phyloP scores from a whole-genome alignment of 1,140 invertebrate genomes.

The Procambarus virginalis region DNA sequence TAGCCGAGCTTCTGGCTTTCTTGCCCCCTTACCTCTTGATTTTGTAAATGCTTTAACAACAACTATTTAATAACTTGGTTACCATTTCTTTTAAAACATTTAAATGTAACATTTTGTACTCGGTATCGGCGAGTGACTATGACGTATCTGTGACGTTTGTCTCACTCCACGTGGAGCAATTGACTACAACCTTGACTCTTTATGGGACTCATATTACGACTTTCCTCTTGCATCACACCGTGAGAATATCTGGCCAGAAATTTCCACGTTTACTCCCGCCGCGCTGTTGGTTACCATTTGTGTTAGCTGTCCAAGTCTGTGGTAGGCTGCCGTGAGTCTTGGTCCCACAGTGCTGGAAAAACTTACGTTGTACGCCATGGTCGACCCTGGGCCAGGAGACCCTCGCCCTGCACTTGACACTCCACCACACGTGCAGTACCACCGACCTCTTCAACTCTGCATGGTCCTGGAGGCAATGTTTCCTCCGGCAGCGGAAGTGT shows the following conservation, averaged over 20 bases:
- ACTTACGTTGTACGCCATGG: neutral
- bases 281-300: neutral
- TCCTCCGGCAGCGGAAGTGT: conserved; percentile 14
- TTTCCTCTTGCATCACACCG: conserved; percentile 46
- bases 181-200: conserved; percentile 21
- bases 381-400: neutral
- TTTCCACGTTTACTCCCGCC: conserved; percentile 15
- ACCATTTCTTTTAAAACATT: neutral
- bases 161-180: neutral
- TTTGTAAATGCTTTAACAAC: neutral
- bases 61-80: no score
- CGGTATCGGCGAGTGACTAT: neutral
- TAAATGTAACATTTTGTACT: no score
- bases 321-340: neutral
- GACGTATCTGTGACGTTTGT: neutral
- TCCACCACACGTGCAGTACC: neutral
- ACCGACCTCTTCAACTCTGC: neutral
- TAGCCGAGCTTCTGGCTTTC: conserved; percentile 44
- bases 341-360: neutral
- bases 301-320: neutral
- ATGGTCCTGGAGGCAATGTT: neutral
- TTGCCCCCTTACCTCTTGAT: neutral
- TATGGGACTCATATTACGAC: neutral
- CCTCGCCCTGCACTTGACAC: neutral
- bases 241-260: conserved; percentile 27